Evolutionary conservation across 2,888 invertebrate species (phyloP).

Genomic region (Lamellibrachia satsuma): DNA sequence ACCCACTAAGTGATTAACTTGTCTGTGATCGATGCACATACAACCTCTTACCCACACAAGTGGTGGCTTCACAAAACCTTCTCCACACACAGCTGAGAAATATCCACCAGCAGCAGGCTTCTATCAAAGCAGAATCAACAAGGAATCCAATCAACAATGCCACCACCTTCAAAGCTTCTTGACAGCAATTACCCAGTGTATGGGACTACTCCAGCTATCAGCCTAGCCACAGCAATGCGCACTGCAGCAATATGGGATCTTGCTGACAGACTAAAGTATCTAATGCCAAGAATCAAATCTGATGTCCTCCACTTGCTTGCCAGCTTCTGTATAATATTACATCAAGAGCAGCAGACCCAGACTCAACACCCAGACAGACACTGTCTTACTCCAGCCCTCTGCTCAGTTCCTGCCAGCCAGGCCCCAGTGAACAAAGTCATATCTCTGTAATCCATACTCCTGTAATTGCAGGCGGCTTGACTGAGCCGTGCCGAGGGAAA

Average conservation of each 20-base stretch:
- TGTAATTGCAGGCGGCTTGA: background rate
- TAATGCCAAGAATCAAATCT: background rate
- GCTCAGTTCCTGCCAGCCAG: background rate
- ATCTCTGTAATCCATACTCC: conserved; percentile 13
- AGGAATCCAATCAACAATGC: too few species aligned
- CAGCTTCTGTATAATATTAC: background rate
- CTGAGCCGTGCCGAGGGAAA: background rate
- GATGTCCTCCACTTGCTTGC: background rate
- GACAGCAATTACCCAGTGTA: too few species aligned
- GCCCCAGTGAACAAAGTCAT: background rate
- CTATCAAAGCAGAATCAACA: background rate
- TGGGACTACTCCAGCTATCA: background rate
- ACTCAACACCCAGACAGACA: background rate
- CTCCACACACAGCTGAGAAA: background rate
- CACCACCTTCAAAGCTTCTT: too few species aligned
- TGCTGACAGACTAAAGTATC: background rate
- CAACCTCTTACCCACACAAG: background rate
- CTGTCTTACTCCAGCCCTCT: background rate
- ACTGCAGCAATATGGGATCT: too few species aligned
- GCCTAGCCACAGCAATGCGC: background rate
- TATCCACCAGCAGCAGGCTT: background rate
- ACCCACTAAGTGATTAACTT: background rate
- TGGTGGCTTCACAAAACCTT: background rate
- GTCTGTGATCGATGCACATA: background rate
- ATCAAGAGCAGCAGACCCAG: background rate